These are phyloP conservation scores for Parasteatoda tepidariorum DNA, from an alignment of 1,140 invertebrate species.

Conservation along the genomic window DNA sequence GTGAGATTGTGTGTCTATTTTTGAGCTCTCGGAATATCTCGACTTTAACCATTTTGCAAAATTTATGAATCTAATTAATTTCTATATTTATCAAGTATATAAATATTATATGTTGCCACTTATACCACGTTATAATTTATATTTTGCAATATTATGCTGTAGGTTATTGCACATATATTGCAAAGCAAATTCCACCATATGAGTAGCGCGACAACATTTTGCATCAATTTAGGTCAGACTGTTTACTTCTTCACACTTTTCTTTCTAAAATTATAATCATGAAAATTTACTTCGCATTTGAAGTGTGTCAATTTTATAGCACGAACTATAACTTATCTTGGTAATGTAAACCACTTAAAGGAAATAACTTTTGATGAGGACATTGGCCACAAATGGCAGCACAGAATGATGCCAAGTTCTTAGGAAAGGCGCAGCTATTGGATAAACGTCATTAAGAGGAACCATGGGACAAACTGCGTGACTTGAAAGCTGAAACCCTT, in stretches of 20 bases:
- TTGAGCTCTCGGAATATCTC: too few species aligned
- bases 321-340: background rate
- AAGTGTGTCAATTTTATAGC: background rate
- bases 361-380: background rate
- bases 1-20: too few species aligned
- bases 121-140: too few species aligned
- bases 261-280: background rate
- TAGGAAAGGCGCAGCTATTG: conserved; percentile 6
- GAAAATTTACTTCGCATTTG: background rate
- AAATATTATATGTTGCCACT: too few species aligned
- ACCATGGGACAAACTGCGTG: conserved; percentile 40
- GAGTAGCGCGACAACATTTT: too few species aligned
- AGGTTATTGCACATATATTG: too few species aligned
- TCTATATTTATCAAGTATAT: too few species aligned
- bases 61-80: too few species aligned
- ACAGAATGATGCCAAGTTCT: background rate
- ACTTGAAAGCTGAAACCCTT: conserved; percentile 47
- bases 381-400: background rate
- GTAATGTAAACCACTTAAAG: background rate
- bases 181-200: too few species aligned
- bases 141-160: too few species aligned
- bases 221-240: too few species aligned
- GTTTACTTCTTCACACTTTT: background rate
- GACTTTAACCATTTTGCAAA: too few species aligned
- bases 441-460: conserved; percentile 55